Evolutionary conservation across 1,140 invertebrate species (phyloP).

Genomic region (Portunus trituberculatus): DNA sequence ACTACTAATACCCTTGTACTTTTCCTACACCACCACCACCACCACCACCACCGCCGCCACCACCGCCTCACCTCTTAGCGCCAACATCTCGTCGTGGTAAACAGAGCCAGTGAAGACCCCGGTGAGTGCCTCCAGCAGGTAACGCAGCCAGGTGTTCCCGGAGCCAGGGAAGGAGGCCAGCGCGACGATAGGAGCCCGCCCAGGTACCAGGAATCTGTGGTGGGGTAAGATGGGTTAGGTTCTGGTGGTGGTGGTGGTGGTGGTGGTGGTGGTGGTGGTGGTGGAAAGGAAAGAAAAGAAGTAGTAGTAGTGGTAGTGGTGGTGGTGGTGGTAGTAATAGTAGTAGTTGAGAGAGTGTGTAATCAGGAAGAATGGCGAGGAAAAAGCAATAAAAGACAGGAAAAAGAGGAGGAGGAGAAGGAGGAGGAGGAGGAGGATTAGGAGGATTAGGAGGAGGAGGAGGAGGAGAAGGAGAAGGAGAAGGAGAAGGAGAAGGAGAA

Average conservation of each 20-base stretch:
- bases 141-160: conserved; percentile 90
- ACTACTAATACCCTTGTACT: background rate
- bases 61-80: conserved; percentile 74
- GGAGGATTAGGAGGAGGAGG: no score
- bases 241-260: background rate
- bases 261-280: background rate
- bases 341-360: no score
- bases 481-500: no score
- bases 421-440: no score
- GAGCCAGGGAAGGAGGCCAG: conserved; percentile 89
- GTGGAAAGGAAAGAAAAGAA: background rate
- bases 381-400: no score
- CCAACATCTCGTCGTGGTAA: conserved; percentile 78
- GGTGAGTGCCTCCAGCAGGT: conserved; percentile 86
- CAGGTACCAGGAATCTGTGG: conserved; percentile 73
- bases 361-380: no score
- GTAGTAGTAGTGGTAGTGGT: background rate
- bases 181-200: conserved; percentile 82
- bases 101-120: conserved; percentile 80
- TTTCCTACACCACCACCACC: no score
- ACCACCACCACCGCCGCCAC: no score
- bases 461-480: no score
- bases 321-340: no score
- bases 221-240: background rate
- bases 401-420: no score